Conservation (phyloP, 2,113 vertebrate genomes). For the Dermatemys mawii region DNA sequence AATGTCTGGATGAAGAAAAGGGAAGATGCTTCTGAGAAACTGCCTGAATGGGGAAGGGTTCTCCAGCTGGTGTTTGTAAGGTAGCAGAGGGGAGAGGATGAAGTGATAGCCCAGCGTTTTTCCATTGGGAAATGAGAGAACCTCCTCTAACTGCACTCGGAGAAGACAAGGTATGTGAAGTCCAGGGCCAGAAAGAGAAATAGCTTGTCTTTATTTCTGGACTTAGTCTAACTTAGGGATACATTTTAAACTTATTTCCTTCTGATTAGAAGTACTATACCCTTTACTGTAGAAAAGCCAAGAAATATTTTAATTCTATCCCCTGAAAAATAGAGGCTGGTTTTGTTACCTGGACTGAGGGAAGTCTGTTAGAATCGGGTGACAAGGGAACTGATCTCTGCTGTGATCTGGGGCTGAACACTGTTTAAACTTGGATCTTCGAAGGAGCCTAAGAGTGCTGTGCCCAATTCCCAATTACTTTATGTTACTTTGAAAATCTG, state of each 20-base stretch:
- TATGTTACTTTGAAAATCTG: constrained; percentile 36
- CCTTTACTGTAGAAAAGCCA: constrained; percentile 22
- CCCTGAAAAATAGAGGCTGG: constrained; percentile 18
- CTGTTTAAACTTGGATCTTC: constrained; percentile 19
- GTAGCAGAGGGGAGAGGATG: not conserved
- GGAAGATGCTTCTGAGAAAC: not conserved
- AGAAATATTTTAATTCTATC: constrained; percentile 37
- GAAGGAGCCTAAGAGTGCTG: constrained; percentile 21
- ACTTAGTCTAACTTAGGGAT: not conserved
- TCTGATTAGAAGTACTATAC: constrained; percentile 32
- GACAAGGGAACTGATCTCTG: not conserved
- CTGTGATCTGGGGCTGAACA: not conserved
- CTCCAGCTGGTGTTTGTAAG: not conserved
- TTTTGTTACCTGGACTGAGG: constrained; percentile 8
- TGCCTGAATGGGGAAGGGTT: not conserved
- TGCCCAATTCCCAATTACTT: not conserved
- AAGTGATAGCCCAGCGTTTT: not conserved
- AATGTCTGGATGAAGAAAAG: not conserved
- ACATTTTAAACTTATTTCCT: constrained; percentile 13
- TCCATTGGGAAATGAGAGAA: not conserved
- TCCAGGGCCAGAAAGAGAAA: not conserved
- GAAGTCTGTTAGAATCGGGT: not conserved
- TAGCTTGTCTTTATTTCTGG: not conserved
- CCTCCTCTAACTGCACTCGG: not conserved
- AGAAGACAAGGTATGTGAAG: not conserved